Evolutionary conservation across 2,888 invertebrate genomes (phyloP), one percentile per base, ranked within the genome.

Genomic region (Drosophila kuntzei): DNA sequence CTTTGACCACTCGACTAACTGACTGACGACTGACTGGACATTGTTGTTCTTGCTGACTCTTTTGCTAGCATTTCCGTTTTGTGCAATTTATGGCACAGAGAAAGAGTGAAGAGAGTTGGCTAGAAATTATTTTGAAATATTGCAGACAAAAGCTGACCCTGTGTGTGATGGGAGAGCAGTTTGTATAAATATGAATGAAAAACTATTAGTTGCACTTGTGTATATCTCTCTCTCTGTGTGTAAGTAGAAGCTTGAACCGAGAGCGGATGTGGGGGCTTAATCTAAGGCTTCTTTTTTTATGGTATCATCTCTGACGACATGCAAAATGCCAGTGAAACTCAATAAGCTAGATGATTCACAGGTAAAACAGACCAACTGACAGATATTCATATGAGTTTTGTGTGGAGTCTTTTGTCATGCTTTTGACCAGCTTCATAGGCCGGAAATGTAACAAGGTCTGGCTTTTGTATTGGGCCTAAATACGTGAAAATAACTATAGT

Each of bases 51-150:
- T 54, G 41, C 14, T 54, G 14, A 37, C 22, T 59, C 36, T 44
- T 32, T 39, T 34, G 53, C 53, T 43, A 57, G 54, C 68, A 68
- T 71, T 65, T 76, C 73, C 73, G 68, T 75, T 79, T 64, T 68
- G 58, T 67, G 67, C 64, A 75, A 77, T 77, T 79, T 79, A 75
- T 71, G 64, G 75, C 60, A 54, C 44, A 67, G 20, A 47, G 14
- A 9, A 14, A 6, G 6, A 27, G 18, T 34, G 55, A 14, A 6
- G 6, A 27, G 18, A 44, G 55, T 60, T 79, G 65, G 41, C 60
- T 54, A 66, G 69, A 87, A 81, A 81, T 81, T 72, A 85, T 87
- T 85, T 79, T 81, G 79, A 83, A 85, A 83, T 85, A 87, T 76
- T 69, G 71, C 85, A 71, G 76, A 81, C 67, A 70, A 80, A 83